phyloP scores from a whole-genome alignment of 2,888 invertebrate species.

The Heliconius aoede region DNA sequence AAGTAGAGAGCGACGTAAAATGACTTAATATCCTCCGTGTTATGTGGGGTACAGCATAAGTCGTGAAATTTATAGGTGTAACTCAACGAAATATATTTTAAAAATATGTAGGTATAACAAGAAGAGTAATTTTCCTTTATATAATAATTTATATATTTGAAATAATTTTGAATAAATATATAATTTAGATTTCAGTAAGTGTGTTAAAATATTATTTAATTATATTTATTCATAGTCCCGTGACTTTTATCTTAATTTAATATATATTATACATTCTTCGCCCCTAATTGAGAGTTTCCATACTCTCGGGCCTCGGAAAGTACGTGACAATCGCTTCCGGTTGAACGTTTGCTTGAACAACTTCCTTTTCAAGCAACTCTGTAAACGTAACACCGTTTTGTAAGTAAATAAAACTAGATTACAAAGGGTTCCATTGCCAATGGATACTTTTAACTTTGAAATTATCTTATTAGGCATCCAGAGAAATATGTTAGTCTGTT shows the following conservation, averaged over 20 bases:
- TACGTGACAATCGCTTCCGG: conserved; percentile 33
- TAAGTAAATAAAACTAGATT: conserved; percentile 3
- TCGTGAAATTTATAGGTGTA: too few relatives aligned
- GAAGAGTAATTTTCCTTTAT: not conserved
- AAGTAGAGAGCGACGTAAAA: not conserved
- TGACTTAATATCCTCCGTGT: too few relatives aligned
- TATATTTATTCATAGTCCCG: not conserved
- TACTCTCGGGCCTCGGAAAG: conserved; percentile 16
- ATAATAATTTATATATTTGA: too few relatives aligned
- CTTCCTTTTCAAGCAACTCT: conserved; percentile 23
- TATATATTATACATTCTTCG: conserved; percentile 15
- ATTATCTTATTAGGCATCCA: not conserved
- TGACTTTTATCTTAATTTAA: not conserved
- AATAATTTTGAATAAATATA: too few relatives aligned
- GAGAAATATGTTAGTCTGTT: not conserved
- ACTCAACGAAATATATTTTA: not conserved
- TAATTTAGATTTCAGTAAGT: too few relatives aligned
- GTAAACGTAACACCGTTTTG: conserved; percentile 28
- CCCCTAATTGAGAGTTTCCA: not conserved
- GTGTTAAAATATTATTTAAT: not conserved
- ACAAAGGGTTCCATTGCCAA: not conserved
- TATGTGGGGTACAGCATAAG: too few relatives aligned
- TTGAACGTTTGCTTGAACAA: conserved; percentile 25
- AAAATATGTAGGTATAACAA: not conserved
- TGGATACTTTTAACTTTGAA: not conserved